phyloP scores from a whole-genome alignment of 1,140 invertebrate species.

The Drosophila pruinosa region DNA sequence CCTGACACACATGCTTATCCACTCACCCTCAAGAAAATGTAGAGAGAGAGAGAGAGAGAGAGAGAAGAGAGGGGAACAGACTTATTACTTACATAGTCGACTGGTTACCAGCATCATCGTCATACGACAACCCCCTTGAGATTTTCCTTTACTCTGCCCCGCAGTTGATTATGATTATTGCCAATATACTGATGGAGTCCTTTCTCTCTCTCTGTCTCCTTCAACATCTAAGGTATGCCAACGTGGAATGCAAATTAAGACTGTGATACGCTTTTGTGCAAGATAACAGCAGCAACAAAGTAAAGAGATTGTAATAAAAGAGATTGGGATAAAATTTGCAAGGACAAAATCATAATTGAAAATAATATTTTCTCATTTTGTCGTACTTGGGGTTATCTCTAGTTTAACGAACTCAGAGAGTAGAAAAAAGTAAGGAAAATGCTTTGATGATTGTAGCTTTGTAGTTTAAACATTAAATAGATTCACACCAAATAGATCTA shows the following conservation, averaged over 20 bases:
- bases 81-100: constrained; percentile 27
- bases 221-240: not conserved
- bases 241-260: constrained; percentile 5
- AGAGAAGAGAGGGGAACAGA: not conserved
- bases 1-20: constrained; percentile 22
- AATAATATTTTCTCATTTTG: not conserved
- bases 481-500: too few species aligned
- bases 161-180: constrained; percentile 57
- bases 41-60: not conserved
- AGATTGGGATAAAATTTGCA: not conserved
- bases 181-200: not conserved
- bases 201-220: not conserved
- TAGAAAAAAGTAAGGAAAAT: not conserved
- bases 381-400: not conserved
- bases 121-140: constrained; percentile 25
- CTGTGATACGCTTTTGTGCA: not conserved
- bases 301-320: not conserved
- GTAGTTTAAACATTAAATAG: too few species aligned
- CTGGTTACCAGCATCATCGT: not conserved
- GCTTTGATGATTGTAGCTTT: too few species aligned
- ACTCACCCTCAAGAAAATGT: not conserved
- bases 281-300: not conserved
- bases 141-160: constrained; percentile 14
- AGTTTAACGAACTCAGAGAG: not conserved
- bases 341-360: not conserved